Evolutionary conservation across 1,140 invertebrate species (phyloP).

Genomic region (Euura saliciscinereae): DNA sequence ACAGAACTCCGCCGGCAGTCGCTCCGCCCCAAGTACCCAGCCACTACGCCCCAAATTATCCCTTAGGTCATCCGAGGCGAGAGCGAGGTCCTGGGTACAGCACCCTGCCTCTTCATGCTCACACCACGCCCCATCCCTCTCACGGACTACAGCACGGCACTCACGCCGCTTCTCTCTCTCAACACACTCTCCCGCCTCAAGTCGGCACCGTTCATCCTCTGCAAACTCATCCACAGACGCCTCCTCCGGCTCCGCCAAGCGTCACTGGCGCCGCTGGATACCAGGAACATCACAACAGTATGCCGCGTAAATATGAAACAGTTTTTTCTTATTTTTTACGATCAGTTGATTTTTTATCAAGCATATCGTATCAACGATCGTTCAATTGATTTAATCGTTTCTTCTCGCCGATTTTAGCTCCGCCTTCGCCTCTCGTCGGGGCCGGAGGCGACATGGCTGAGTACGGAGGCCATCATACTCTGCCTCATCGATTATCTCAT

Average conservation of each 20-base stretch:
- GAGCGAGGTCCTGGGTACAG: slow-evolving; percentile 86
- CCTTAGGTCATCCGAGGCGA: slow-evolving; percentile 77
- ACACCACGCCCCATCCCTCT: slow-evolving; percentile 42
- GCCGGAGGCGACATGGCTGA: slow-evolving; percentile 59
- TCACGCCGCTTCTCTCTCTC: slow-evolving; percentile 54
- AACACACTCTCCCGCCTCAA: slow-evolving; percentile 63
- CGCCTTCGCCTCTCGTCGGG: slow-evolving; percentile 77
- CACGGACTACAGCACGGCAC: slow-evolving; percentile 52
- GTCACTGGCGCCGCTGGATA: slow-evolving; percentile 51
- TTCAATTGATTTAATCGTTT: no score
- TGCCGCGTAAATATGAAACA: slow-evolving; percentile 82
- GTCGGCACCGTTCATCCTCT: slow-evolving; percentile 61
- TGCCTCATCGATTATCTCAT: slow-evolving; percentile 64
- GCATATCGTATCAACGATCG: no score
- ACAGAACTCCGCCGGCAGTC: slow-evolving; percentile 91
- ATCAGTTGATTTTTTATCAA: no score
- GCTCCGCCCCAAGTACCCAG: slow-evolving; percentile 94
- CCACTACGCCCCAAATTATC: slow-evolving; percentile 94
- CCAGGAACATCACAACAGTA: slow-evolving; percentile 69
- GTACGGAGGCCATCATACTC: slow-evolving; percentile 62
- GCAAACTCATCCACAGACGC: slow-evolving; percentile 70
- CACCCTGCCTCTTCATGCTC: slow-evolving; percentile 69
- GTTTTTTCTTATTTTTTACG: no score
- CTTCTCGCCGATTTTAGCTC: slow-evolving; percentile 69
- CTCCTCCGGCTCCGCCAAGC: slow-evolving; percentile 65